These are phyloP conservation scores for Spilogale gracilis DNA, from an alignment of 2,113 vertebrate genomes.

Conservation along the genomic window DNA sequence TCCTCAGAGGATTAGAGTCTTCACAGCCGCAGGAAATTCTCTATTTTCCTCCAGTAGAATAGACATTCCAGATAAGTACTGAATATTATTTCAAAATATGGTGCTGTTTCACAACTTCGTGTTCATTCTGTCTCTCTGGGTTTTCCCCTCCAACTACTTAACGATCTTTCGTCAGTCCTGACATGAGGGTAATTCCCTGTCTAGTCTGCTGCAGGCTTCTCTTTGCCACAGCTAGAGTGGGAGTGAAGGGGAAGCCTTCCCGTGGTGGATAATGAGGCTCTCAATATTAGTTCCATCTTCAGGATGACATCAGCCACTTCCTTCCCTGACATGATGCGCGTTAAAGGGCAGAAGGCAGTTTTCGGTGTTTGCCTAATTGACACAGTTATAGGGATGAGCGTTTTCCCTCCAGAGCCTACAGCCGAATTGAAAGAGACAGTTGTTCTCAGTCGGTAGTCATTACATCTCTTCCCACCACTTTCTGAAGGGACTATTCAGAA, in stretches of 20 bases:
- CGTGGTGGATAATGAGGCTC: not conserved
- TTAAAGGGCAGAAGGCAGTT: not conserved
- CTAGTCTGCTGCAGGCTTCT: not conserved
- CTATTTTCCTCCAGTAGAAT: constrained; percentile 56
- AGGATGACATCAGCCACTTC: constrained; percentile 49
- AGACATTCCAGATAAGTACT: constrained; percentile 59
- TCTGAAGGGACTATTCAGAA: constrained; percentile 63
- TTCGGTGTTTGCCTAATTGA: constrained; percentile 50
- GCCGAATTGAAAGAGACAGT: constrained; percentile 54
- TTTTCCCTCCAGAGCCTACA: constrained; percentile 37
- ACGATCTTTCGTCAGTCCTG: not conserved
- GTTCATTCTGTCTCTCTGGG: not conserved
- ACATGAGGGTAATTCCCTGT: not conserved
- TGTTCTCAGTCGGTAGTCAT: constrained; percentile 25
- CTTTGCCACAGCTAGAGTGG: not conserved
- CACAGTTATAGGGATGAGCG: constrained; percentile 53
- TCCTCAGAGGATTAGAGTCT: constrained; percentile 46
- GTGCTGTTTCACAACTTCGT: constrained; percentile 41
- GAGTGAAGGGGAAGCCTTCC: not conserved
- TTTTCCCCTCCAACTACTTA: not conserved
- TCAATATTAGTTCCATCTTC: not conserved
- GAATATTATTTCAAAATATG: constrained; percentile 60
- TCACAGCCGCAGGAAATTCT: constrained; percentile 64
- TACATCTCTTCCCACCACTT: not conserved
- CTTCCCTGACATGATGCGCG: constrained; percentile 27